Conservation (phyloP, 2,113 vertebrate species). For the Podarcis raffonei region DNA sequence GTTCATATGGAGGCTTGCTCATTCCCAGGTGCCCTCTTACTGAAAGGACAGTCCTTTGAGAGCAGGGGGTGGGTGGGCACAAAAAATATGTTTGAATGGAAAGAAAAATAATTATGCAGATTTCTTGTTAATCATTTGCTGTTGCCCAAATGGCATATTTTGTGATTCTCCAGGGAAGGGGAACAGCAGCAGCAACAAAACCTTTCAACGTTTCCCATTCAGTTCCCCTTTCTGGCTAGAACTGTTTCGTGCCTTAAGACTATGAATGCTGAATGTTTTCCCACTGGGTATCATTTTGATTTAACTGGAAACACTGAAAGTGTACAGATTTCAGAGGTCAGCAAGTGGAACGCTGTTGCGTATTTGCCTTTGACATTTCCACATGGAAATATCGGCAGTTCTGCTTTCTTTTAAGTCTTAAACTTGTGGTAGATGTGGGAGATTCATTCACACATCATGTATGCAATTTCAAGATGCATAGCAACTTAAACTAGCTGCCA, state of each 20-base stretch:
- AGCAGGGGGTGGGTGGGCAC: not conserved
- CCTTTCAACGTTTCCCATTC: constrained; percentile 27
- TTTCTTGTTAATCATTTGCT: constrained; percentile 37
- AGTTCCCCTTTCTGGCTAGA: constrained; percentile 34
- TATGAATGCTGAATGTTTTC: constrained; percentile 55
- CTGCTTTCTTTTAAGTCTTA: constrained; percentile 59
- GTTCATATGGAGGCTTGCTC: not conserved
- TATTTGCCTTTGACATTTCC: constrained; percentile 54
- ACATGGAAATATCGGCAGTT: constrained; percentile 49
- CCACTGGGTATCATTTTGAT: constrained; percentile 58
- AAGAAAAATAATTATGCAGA: not conserved
- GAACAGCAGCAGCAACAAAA: not conserved
- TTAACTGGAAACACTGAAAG: constrained; percentile 55
- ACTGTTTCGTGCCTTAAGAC: constrained; percentile 31
- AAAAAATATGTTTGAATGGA: not conserved
- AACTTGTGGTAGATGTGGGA: not conserved
- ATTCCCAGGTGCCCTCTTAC: not conserved
- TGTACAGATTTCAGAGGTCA: constrained; percentile 57
- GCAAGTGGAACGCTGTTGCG: constrained; percentile 55
- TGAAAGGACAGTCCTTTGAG: constrained; percentile 37
- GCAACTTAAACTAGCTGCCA: constrained; percentile 36
- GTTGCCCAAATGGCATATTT: constrained; percentile 9
- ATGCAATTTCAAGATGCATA: constrained; percentile 56
- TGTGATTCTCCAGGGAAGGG: constrained; percentile 13
- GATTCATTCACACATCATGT: constrained; percentile 26